These are phyloP conservation scores for Trinorchestia longiramus DNA, from an alignment of 1,140 invertebrate genomes.

Conservation along the genomic window DNA sequence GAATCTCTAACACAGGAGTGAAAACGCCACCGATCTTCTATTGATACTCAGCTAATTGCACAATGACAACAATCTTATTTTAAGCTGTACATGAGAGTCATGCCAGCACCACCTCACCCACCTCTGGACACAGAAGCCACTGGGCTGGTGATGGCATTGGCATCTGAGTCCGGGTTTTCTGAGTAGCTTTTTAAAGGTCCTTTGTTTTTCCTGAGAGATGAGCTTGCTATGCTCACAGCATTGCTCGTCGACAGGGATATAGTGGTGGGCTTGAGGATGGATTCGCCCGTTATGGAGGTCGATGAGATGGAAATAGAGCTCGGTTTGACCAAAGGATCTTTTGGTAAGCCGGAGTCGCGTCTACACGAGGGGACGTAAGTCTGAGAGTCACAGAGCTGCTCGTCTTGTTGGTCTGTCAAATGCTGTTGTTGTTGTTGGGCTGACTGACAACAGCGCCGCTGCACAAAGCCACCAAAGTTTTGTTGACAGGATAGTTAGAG, in stretches of 20 bases:
- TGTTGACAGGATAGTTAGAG: no score
- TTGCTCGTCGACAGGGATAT: not conserved
- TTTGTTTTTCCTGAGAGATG: constrained; percentile 37
- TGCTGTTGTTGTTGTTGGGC: not conserved
- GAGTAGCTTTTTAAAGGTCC: not conserved
- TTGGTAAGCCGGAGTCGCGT: not conserved
- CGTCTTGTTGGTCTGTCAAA: not conserved
- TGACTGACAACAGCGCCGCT: not conserved
- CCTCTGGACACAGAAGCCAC: not conserved
- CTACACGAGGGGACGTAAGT: not conserved
- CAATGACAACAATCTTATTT: no score
- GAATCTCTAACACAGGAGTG: no score
- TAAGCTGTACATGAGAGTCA: no score
- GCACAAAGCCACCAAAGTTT: not conserved
- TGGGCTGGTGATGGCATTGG: not conserved
- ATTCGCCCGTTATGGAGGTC: not conserved
- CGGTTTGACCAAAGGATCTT: not conserved
- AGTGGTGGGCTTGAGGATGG: not conserved
- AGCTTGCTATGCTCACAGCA: not conserved
- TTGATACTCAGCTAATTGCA: no score
- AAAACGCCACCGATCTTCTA: no score
- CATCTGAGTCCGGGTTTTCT: not conserved
- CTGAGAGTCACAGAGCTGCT: not conserved
- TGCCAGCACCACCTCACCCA: no score
- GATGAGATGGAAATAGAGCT: not conserved